phyloP scores from a whole-genome alignment of 2,113 vertebrate genomes.

The Notarius quadriscutis region DNA sequence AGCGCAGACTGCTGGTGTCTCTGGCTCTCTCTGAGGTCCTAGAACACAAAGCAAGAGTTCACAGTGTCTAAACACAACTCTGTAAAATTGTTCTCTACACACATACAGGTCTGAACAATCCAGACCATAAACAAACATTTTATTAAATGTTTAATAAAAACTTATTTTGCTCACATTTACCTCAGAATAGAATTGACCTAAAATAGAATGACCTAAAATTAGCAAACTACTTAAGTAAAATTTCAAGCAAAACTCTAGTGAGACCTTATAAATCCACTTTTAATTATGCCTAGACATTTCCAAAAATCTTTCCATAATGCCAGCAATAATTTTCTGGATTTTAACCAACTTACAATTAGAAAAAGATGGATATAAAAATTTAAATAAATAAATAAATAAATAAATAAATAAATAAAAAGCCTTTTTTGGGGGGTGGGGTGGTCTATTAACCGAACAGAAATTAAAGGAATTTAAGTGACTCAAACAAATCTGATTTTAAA shows the following conservation, averaged over 20 bases:
- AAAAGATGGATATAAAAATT: not conserved
- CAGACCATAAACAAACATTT: not conserved
- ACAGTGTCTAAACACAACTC: not conserved
- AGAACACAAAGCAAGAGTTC: not conserved
- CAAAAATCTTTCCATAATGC: not conserved
- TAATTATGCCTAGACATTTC: not conserved
- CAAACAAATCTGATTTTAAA: too few relatives aligned
- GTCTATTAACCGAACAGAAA: not conserved
- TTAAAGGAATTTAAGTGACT: not conserved
- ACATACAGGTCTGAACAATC: not conserved
- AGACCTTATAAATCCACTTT: not conserved
- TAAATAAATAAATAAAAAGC: too few relatives aligned
- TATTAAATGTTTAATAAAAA: not conserved
- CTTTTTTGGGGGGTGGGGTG: not conserved
- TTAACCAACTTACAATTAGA: not conserved
- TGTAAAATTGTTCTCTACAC: not conserved
- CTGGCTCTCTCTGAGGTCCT: conserved; percentile 89
- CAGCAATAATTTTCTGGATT: not conserved
- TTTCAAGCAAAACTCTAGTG: not conserved
- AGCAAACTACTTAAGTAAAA: not conserved
- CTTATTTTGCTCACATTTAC: not conserved
- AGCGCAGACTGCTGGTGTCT: conserved; percentile 85
- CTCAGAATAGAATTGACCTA: not conserved
- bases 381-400: not conserved
- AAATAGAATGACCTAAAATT: not conserved